A percentile compares a stretch with the other conserved stretches of the same genome.
Evolutionary conservation across 2,113 vertebrate genomes (phyloP).

Genomic region (Hyaena hyaena): DNA sequence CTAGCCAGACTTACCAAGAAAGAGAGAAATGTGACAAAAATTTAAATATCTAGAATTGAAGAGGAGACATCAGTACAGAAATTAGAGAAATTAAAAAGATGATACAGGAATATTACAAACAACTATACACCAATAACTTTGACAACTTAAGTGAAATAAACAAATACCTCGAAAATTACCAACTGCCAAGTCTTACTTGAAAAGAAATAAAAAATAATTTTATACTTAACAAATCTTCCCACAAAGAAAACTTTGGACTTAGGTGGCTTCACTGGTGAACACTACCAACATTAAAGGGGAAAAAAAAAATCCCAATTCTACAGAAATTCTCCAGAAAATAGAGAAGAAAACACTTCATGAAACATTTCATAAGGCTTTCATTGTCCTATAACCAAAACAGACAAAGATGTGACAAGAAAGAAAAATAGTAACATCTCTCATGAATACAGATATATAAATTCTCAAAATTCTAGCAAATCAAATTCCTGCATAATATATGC

Average conservation of each 20-base stretch:
- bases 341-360: background rate
- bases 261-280: background rate
- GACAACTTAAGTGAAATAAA: background rate
- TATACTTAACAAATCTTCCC: background rate
- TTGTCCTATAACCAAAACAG: background rate
- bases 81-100: background rate
- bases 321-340: background rate
- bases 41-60: background rate
- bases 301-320: background rate
- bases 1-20: background rate
- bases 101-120: background rate
- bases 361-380: background rate
- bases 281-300: background rate
- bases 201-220: background rate
- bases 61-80: background rate
- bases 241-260: background rate
- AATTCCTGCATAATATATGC: background rate
- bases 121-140: background rate
- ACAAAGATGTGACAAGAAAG: background rate
- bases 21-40: background rate
- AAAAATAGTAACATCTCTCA: background rate
- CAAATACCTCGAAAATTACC: background rate
- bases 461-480: background rate
- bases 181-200: background rate
- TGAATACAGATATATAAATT: background rate